Base-by-base conservation (phyloP, 2,888 invertebrate species). In the Perithous albicinctus region DNA sequence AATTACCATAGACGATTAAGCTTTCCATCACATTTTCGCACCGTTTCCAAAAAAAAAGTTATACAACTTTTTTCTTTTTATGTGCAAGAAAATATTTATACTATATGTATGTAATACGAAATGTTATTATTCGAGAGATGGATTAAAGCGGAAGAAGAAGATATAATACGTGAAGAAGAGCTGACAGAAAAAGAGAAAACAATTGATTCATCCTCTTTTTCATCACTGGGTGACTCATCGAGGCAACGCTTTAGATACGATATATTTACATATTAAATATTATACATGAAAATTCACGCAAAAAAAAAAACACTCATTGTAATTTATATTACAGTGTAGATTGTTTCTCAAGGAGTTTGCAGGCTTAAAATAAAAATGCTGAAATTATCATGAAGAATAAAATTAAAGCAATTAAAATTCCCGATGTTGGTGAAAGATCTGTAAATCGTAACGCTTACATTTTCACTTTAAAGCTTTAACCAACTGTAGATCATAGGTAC, bases 1-100 rank as follows among this genome's bases (percentile, higher is more conserved):
- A 94, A 89, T n/a, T n/a, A n/a, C 48, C 35, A 61, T 26, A 43
- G 10, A 74, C 29, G 54, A 35, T 56, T 46, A 6, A 46, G 20
- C 8, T 72, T 56, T 72, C 43, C 18, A 43, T 59, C 20, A 59
- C 29, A 32, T 8, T 54, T 26, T 15, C 56, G 12, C 0, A n/a
- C n/a, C 20, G 6, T 67, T 69, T 41, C n/a, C 12, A n/a, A 56
- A 51, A 41, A 43, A 4, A 10, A 38, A 56, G 8, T 15, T 48
- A 20, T 59, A 23, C 12, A 4, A 26, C 0, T 32, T 67, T 6
- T 8, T 32, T 35, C 15, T 29, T 35, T 48, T 54, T 66, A 32
- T 7, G 59, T 15, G 12, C 5, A 38, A 20, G 23, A 63, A n/a
- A n/a, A n/a, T 61, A 43, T 35, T 35, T 32, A 51, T 48, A n/a